Conservation (phyloP, 2,797 vertebrate genomes). For the Acestrorhynchus altus region DNA sequence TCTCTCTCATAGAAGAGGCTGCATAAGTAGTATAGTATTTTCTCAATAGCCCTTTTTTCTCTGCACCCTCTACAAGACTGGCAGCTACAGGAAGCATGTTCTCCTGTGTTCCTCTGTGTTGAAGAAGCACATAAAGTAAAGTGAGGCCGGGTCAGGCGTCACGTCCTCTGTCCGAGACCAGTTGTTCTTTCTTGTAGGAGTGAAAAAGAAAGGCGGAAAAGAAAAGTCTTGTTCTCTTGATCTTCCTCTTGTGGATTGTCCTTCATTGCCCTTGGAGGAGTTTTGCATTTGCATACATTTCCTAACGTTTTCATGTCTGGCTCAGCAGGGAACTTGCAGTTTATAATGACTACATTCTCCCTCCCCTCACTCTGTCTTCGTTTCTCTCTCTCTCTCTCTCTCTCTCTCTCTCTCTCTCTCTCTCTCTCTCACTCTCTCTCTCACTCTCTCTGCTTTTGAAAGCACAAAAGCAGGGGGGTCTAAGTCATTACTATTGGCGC, state of each 20-base stretch:
- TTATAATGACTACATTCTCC: neutral
- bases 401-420: neutral
- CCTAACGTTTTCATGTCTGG: neutral
- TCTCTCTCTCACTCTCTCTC: neutral
- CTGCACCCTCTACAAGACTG: conserved; percentile 8
- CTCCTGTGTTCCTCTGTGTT: neutral
- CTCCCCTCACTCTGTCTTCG: neutral
- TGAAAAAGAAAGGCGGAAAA: neutral
- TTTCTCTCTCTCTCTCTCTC: neutral
- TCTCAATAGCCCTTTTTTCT: conserved; percentile 25
- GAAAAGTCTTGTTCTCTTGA: no score
- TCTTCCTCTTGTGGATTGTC: neutral
- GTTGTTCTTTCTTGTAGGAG: neutral
- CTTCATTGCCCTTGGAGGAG: neutral
- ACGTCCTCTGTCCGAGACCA: neutral
- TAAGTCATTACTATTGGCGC: no score
- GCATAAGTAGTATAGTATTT: conserved; percentile 36
- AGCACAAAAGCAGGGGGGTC: no score
- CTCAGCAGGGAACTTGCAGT: neutral
- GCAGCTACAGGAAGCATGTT: neutral
- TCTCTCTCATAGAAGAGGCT: conserved; percentile 1
- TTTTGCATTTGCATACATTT: neutral
- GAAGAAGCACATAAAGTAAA: conserved; percentile 3
- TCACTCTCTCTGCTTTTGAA: neutral
- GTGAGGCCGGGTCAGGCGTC: conserved; percentile 2